Base-by-base conservation (phyloP, 1,140 invertebrate species). In the Goniozus legneri region DNA sequence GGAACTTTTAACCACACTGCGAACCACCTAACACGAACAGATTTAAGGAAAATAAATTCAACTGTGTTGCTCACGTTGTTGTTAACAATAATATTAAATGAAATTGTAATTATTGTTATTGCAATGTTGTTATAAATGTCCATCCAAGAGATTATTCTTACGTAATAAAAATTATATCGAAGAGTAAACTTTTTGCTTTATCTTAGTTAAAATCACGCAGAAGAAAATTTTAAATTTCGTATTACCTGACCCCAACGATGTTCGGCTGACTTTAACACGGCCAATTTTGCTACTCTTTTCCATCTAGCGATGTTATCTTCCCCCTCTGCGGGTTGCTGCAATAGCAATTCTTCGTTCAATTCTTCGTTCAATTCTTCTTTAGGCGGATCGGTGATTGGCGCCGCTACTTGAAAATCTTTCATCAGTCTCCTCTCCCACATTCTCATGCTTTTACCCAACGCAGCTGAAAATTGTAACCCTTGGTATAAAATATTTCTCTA, bases 341-440 rank as follows among this genome's bases (percentile, higher is more conserved):
- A 58, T 24, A 58, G 58, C 39, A 41, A 52, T 16, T 50, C 52
- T 30, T 61, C 62, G 4, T 71, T 54, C 19, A 63, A 68, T 8
- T 79, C 76, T 18, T 81, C 79, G 4, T 27, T 10, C 24, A 27
- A 10, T 4, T 4, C 10, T 47, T 82, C 81, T 1, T 82, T 75
- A 2, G 76, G 62, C 4, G 43, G 15, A 4, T 49, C 34, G 24
- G 80, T 75, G 7, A 88, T 79, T 0, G 87, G 84, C 12, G 54
- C 53, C 1, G 85, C 80, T 19, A 92, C 86, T 60, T 90, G 88
- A 75, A 92, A 92, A 64, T 90, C 88, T 67, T 89, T 89, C 84
- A 92, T 89, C 21, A 92, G 71, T 1, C 86, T 78, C 20, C 90
- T 77, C 61, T 92, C 89, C 87, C 89, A 90, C 0, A 89, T 75